Conservation (phyloP, 2,113 vertebrate genomes). For the Ophiodon elongatus region DNA sequence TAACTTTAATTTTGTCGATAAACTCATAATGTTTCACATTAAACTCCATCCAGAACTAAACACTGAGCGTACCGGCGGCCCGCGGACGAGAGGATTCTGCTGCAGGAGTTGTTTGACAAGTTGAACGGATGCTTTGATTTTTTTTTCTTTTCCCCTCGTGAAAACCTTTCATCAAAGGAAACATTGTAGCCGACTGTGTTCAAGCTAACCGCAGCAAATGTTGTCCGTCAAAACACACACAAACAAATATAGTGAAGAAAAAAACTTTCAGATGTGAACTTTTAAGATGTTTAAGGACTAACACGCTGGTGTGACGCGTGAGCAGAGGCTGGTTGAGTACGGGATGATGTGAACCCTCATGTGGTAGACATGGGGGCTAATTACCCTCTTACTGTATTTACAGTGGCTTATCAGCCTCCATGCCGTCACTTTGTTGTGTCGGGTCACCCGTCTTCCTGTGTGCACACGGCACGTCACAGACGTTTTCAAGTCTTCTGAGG, state of each 20-base stretch:
- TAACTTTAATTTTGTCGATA: background rate
- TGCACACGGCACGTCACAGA: constrained; percentile 10
- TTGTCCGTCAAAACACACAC: background rate
- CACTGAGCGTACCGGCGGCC: background rate
- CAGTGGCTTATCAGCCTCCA: constrained; percentile 35
- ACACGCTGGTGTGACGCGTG: background rate
- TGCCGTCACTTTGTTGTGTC: constrained; percentile 13
- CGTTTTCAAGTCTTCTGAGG: constrained; percentile 13
- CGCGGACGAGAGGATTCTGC: background rate
- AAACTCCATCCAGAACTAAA: background rate
- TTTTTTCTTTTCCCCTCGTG: constrained; percentile 1
- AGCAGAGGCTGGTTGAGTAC: background rate
- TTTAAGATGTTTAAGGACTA: background rate
- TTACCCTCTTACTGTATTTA: constrained; percentile 46
- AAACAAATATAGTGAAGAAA: background rate
- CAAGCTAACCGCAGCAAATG: background rate
- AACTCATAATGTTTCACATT: background rate
- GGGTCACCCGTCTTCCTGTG: constrained; percentile 22
- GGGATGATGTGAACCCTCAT: constrained; percentile 70
- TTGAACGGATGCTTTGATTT: constrained; percentile 50
- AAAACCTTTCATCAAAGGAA: constrained; percentile 41
- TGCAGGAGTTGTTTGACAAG: constrained; percentile 18
- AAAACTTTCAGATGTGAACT: background rate
- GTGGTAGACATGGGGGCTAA: constrained; percentile 47
- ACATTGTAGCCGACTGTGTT: constrained; percentile 1